Base-by-base conservation (phyloP, 2,888 invertebrate genomes). In the Pantelozetes paolii region DNA sequence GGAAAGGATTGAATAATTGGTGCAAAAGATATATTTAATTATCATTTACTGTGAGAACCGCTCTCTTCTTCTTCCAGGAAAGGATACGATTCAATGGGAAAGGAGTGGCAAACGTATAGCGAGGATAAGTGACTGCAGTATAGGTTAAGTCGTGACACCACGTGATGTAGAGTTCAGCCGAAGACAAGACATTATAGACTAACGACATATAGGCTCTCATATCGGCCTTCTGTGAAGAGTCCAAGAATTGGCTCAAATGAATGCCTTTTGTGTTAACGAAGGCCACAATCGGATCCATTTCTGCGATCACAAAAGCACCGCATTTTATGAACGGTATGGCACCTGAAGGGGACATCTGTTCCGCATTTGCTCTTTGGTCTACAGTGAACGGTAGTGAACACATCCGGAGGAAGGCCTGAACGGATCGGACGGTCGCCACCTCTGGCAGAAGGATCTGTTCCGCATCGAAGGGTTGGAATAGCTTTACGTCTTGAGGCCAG, bases 371-470 rank as follows among this genome's bases (percentile, higher is more conserved):
- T 77, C 90, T 86, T 79, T 90, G 89, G 78, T 92, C 90, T 6
- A 94, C 88, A 79, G 87, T 86, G 82, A 90, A 95, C 0, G 90
- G 88, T 0, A 98, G 85, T 73, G 89, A 88, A 81, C 92, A 92
- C 92, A 98, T 96, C 85, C 91, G 91, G 28, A 99, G 84, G 81
- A 91, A 96, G 0, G 95, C 90, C 82, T 95, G 93, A 0, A 94
- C 94, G n/a, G 74, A 50, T 2, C 54, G 54, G n/a, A 54, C 94
- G 81, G 92, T 93, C 15, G 97, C 95, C 83, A 91, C 92, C 82
- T 98, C 97, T 2, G 94, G 92, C 69, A 98, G 83, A 40, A 97
- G 84, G 77, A 96, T 94, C 84, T 98, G 98, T 80, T 94, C 94
- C 40, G 90, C 91, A 82, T 94, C 93, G 81, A 91, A 91, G 0